Percentiles rank a stretch among this genome's conserved stretches.
phyloP scores from a whole-genome alignment of 2,888 invertebrate species.

The Ichneumoninae sp. region DNA sequence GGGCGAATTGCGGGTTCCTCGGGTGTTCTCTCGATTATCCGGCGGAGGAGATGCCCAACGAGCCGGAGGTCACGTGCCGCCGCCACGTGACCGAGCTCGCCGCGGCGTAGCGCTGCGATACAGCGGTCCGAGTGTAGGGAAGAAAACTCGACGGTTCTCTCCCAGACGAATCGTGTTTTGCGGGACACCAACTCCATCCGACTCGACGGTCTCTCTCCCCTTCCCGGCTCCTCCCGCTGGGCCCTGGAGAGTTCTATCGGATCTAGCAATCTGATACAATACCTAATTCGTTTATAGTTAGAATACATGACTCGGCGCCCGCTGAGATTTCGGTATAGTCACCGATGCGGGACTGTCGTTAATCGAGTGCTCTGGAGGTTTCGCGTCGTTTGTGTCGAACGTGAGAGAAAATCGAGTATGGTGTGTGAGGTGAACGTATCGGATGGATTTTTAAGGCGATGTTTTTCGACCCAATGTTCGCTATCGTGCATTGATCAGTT shows the following conservation, averaged over 20 bases:
- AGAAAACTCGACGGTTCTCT: conserved; percentile 38
- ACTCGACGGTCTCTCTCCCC: not conserved
- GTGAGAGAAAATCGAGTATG: not conserved
- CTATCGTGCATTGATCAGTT: no score
- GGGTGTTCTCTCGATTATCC: conserved; percentile 38
- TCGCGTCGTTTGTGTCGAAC: not conserved
- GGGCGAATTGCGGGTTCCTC: conserved; percentile 59
- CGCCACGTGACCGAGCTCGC: conserved; percentile 62
- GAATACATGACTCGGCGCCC: conserved; percentile 35
- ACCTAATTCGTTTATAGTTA: conserved; percentile 56
- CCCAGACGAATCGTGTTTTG: conserved; percentile 37
- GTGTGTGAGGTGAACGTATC: no score
- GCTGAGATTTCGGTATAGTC: not conserved
- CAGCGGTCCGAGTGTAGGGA: not conserved
- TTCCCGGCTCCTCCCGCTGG: not conserved
- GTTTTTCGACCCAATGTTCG: no score
- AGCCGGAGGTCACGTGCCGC: conserved; percentile 49
- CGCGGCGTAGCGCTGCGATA: conserved; percentile 25
- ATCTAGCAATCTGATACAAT: conserved; percentile 55
- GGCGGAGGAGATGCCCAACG: conserved; percentile 23
- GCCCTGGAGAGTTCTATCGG: conserved; percentile 28
- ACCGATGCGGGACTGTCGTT: conserved; percentile 13
- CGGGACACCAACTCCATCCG: conserved; percentile 26
- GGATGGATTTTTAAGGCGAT: no score
- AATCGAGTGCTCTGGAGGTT: conserved; percentile 17